phyloP scores from a whole-genome alignment of 2,113 vertebrate species.

The Otolemur garnettii region DNA sequence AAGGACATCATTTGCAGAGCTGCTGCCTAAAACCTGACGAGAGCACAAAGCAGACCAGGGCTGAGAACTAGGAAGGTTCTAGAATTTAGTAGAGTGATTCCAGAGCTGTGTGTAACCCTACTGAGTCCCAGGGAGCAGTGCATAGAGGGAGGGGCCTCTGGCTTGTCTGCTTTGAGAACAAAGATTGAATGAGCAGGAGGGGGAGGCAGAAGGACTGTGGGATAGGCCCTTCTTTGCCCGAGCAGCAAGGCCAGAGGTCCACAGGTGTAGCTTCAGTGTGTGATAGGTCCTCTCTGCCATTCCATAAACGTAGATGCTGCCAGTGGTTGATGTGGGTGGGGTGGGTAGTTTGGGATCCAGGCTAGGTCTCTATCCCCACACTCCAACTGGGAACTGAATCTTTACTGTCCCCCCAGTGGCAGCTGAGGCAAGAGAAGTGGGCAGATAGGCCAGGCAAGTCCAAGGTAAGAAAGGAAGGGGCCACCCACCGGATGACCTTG shows the following conservation, averaged over 20 bases:
- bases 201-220: not conserved
- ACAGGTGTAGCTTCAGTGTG: not conserved
- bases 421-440: not conserved
- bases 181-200: not conserved
- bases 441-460: rapidly evolving
- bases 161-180: not conserved
- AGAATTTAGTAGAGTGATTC: not conserved
- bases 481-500: slow-evolving; percentile 96
- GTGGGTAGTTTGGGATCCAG: not conserved
- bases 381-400: not conserved
- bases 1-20: not conserved
- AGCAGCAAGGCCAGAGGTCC: not conserved
- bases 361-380: too few species aligned
- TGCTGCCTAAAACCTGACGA: not conserved
- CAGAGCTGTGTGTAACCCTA: not conserved
- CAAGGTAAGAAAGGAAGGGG: not conserved
- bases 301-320: not conserved
- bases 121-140: not conserved
- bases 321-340: too few species aligned
- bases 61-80: slow-evolving; percentile 13
- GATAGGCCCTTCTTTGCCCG: not conserved
- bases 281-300: not conserved
- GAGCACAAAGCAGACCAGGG: not conserved
- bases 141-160: not conserved
- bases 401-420: not conserved